These are phyloP conservation scores for Melikaiella ostensackeni DNA, from an alignment of 2,888 invertebrate genomes.

Conservation along the genomic window DNA sequence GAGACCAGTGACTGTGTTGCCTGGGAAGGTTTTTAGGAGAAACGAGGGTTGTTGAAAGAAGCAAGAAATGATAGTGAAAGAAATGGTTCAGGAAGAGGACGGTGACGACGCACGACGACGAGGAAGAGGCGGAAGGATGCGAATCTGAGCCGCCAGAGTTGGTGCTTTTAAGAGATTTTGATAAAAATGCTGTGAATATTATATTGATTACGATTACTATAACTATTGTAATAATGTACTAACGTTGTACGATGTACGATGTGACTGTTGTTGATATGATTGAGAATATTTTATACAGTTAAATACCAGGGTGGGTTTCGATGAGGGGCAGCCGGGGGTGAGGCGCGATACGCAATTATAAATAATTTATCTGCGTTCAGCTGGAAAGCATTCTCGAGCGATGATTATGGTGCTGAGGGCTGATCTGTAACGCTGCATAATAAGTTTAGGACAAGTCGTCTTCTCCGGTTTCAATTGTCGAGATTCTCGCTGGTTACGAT, in stretches of 20 bases:
- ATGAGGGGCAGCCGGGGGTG: conserved; percentile 46
- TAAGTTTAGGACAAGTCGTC: conserved; percentile 2
- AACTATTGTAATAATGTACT: conserved; percentile 76
- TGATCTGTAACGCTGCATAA: conserved; percentile 16
- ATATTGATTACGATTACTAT: conserved; percentile 75
- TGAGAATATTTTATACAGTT: conserved; percentile 77
- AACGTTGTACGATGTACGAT: conserved; percentile 76
- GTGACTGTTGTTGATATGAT: conserved; percentile 77
- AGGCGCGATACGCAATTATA: conserved; percentile 44
- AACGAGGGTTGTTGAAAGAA: conserved; percentile 28
- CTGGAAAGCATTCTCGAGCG: conserved; percentile 10
- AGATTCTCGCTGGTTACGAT: neutral
- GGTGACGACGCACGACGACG: conserved; percentile 38
- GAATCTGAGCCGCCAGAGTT: conserved; percentile 68
- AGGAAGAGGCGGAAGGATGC: conserved; percentile 47
- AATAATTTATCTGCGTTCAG: conserved; percentile 23
- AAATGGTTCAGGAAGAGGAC: conserved; percentile 1
- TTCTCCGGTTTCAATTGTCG: conserved; percentile 22
- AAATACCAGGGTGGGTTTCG: conserved; percentile 61
- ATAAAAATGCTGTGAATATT: conserved; percentile 77
- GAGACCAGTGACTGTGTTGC: conserved; percentile 45
- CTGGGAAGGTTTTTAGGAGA: conserved; percentile 9
- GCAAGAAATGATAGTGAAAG: conserved; percentile 44
- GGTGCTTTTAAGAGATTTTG: conserved; percentile 77
- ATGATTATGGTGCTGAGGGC: conserved; percentile 4